Percentiles rank a stretch among this genome's conserved stretches.
Conservation (phyloP, 2,888 invertebrate species). For the Autographa pulchrina region DNA sequence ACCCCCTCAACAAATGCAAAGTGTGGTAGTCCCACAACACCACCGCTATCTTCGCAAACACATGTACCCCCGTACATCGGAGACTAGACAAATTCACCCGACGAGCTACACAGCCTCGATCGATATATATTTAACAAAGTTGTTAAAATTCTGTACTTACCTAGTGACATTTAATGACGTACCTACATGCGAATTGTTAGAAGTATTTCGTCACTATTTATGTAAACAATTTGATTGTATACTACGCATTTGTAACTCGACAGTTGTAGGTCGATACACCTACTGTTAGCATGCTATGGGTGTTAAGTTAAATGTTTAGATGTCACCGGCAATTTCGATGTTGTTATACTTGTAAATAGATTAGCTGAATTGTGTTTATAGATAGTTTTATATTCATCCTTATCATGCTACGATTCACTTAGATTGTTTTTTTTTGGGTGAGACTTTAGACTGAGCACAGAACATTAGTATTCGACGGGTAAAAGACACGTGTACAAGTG, state of each 20-base stretch:
- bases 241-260: slow-evolving; percentile 45
- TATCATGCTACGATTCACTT: slow-evolving; percentile 52
- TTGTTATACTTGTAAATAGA: slow-evolving; percentile 77
- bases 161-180: slow-evolving; percentile 30
- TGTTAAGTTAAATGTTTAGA: slow-evolving; percentile 64
- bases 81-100: slow-evolving; percentile 40
- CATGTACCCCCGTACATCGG: slow-evolving; percentile 31
- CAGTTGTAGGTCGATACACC: slow-evolving; percentile 39
- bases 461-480: slow-evolving; percentile 65
- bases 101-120: slow-evolving; percentile 47
- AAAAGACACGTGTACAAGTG: slow-evolving; percentile 54
- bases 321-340: slow-evolving; percentile 69
- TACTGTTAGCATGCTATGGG: slow-evolving; percentile 40
- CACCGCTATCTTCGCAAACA: slow-evolving; percentile 30
- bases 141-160: slow-evolving; percentile 48
- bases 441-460: slow-evolving; percentile 77
- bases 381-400: slow-evolving; percentile 57
- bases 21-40: slow-evolving; percentile 92
- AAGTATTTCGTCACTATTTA: slow-evolving; percentile 44
- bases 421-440: slow-evolving; percentile 63
- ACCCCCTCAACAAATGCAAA: slow-evolving; percentile 96
- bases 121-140: slow-evolving; percentile 28
- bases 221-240: slow-evolving; percentile 39
- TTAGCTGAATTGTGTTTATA: slow-evolving; percentile 67
- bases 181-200: slow-evolving; percentile 39